Conservation (phyloP, 64 coral and sea anemone genomes). For the Pocillopora damicornis region DNA sequence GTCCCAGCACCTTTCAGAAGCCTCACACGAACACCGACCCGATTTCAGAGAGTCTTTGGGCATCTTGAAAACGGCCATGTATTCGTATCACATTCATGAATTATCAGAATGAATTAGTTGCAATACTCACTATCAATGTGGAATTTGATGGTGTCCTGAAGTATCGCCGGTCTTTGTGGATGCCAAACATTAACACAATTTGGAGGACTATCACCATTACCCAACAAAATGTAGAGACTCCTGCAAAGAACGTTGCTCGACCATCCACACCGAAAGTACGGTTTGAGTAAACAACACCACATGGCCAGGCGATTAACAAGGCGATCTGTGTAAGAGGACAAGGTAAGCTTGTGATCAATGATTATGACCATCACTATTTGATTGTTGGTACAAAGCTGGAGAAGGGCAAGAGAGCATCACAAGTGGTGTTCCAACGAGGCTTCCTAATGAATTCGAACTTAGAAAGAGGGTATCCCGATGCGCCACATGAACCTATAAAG, state of each 20-base stretch:
- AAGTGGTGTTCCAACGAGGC: no score
- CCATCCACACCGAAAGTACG: not conserved
- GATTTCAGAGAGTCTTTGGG: no score
- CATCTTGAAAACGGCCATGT: no score
- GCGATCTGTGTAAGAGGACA: not conserved
- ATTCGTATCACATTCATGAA: not conserved
- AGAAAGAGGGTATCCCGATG: no score
- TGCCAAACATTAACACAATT: not conserved
- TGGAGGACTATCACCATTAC: not conserved
- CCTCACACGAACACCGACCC: no score
- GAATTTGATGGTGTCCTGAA: not conserved
- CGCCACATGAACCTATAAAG: no score
- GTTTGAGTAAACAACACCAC: not conserved
- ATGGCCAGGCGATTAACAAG: not conserved
- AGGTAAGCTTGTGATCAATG: not conserved
- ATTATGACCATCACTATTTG: not conserved
- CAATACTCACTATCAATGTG: conserved; percentile 13
- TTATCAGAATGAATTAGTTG: not conserved
- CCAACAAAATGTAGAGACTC: conserved; percentile 11
- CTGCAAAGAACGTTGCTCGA: not conserved
- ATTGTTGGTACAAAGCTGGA: no score
- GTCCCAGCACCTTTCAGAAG: no score
- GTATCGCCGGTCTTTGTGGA: not conserved
- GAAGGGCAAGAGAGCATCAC: no score
- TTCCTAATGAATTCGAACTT: no score